Evolutionary conservation across 92 coral and sea anemone species (phyloP).

Genomic region (Palythoa grandis): DNA sequence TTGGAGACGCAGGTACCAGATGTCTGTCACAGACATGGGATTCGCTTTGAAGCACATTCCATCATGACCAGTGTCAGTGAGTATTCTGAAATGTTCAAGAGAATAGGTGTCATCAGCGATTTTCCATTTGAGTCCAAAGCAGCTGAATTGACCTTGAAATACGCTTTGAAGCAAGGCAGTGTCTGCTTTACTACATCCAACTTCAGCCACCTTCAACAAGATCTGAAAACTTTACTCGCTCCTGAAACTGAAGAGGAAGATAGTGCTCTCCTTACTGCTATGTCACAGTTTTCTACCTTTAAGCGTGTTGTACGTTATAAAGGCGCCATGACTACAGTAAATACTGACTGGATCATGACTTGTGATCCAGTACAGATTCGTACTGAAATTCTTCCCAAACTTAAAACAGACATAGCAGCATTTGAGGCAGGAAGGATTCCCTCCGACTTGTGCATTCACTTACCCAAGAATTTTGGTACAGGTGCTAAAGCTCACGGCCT

Average conservation of each 20-base stretch:
- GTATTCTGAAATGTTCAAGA: constrained; percentile 51
- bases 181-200: constrained; percentile 66
- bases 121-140: constrained; percentile 36
- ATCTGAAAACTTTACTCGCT: constrained; percentile 41
- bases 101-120: constrained; percentile 21
- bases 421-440: constrained; percentile 60
- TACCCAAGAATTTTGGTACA: constrained; percentile 61
- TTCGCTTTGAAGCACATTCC: constrained; percentile 67
- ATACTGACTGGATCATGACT: constrained; percentile 55
- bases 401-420: constrained; percentile 55
- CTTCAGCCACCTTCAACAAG: constrained; percentile 51
- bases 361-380: constrained; percentile 59
- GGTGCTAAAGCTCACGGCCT: constrained; percentile 49
- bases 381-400: constrained; percentile 62
- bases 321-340: constrained; percentile 55
- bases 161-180: constrained; percentile 56
- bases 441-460: constrained; percentile 54
- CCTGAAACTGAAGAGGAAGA: constrained; percentile 44
- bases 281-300: constrained; percentile 52
- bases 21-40: constrained; percentile 57
- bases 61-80: constrained; percentile 61
- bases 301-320: constrained; percentile 61
- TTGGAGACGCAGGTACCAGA: constrained; percentile 61
- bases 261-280: constrained; percentile 40
- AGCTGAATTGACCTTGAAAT: constrained; percentile 58